Conservation (phyloP, 2,888 invertebrate species). For the Heliconius sara region DNA sequence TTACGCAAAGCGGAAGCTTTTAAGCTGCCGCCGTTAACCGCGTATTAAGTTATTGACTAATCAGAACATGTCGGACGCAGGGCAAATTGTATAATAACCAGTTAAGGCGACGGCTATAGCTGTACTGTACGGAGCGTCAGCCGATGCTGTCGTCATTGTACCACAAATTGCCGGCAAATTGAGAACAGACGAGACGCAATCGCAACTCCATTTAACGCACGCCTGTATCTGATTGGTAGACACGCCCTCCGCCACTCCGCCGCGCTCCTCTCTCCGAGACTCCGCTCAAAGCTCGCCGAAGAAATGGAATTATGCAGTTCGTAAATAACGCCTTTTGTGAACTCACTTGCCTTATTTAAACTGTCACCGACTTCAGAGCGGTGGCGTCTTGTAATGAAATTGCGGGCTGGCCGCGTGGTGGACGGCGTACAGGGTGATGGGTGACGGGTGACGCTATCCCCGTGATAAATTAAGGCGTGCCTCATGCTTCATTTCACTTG, state of each 20-base stretch:
- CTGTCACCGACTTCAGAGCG: conserved; percentile 54
- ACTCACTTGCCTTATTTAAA: conserved; percentile 65
- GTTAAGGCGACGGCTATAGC: conserved; percentile 60
- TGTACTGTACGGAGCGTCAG: conserved; percentile 37
- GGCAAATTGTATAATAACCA: conserved; percentile 80
- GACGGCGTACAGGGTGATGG: conserved; percentile 20
- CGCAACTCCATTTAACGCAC: conserved; percentile 73
- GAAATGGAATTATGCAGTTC: conserved; percentile 80
- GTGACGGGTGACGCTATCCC: conserved; percentile 40
- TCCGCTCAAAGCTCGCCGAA: conserved; percentile 62
- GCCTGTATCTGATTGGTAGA: conserved; percentile 81
- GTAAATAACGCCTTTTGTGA: conserved; percentile 73
- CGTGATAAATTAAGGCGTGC: conserved; percentile 45
- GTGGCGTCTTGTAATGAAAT: conserved; percentile 56
- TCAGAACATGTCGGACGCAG: conserved; percentile 77
- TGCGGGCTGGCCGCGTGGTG: conserved; percentile 52
- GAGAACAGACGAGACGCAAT: conserved; percentile 62
- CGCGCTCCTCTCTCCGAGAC: conserved; percentile 47
- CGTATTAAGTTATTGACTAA: conserved; percentile 74
- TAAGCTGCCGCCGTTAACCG: conserved; percentile 63
- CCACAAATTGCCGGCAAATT: conserved; percentile 80
- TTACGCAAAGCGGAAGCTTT: conserved; percentile 50
- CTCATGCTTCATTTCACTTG: conserved; percentile 39
- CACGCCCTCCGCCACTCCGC: conserved; percentile 60
- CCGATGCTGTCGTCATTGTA: conserved; percentile 69